Evolutionary conservation across 2,797 vertebrate genomes (phyloP).

Genomic region (Paedocypris micromegethes): DNA sequence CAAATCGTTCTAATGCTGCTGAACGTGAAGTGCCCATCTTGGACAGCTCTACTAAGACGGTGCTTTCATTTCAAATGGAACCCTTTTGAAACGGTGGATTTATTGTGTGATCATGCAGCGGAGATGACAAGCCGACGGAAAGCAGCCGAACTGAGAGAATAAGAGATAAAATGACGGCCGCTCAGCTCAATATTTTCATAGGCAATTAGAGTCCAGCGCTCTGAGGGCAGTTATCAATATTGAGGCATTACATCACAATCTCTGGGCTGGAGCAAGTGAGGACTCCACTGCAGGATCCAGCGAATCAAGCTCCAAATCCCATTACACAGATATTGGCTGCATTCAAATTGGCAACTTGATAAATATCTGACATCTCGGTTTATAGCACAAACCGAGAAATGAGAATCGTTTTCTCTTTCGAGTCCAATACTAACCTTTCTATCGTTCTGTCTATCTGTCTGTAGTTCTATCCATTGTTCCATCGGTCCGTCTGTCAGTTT

Average conservation of each 20-base stretch:
- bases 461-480: no score
- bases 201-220: conserved; percentile 64
- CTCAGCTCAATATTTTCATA: conserved; percentile 61
- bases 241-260: conserved; percentile 65
- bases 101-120: conserved; percentile 4
- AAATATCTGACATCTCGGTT: conserved; percentile 59
- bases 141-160: conserved; percentile 25
- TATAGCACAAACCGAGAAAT: conserved; percentile 42
- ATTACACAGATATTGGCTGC: conserved; percentile 74
- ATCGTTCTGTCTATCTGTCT: no score
- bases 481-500: no score
- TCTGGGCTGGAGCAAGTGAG: conserved; percentile 47
- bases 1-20: conserved; percentile 20
- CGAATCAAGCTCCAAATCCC: conserved; percentile 71
- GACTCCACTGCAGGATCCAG: conserved; percentile 47
- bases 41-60: conserved; percentile 6
- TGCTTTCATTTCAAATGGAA: conserved; percentile 35
- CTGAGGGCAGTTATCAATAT: conserved; percentile 67
- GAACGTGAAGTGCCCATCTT: not conserved
- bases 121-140: conserved; percentile 33
- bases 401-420: conserved; percentile 35
- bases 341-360: conserved; percentile 67
- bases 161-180: conserved; percentile 48
- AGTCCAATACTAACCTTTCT: conserved; percentile 14
- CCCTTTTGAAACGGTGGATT: conserved; percentile 37